phyloP scores from a whole-genome alignment of 2,113 vertebrate species.

The Cheirogaleus medius region DNA sequence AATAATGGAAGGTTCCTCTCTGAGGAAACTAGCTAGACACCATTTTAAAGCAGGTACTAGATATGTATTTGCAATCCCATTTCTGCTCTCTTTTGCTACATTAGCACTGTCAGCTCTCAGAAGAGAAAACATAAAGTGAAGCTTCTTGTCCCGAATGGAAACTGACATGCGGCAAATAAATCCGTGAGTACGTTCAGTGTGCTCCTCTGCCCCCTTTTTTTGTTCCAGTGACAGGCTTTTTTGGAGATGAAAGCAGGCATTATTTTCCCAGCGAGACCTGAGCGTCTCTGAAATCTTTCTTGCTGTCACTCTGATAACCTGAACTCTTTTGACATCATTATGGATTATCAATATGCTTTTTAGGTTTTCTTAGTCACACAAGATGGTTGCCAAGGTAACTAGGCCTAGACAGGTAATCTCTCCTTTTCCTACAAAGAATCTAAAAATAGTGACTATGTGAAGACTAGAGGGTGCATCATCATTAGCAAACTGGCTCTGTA shows the following conservation, averaged over 20 bases:
- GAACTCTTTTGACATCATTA: constrained; percentile 89
- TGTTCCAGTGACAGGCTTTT: constrained; percentile 78
- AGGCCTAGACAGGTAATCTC: constrained; percentile 85
- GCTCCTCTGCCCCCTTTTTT: constrained; percentile 19
- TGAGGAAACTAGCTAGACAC: neutral
- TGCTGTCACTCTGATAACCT: constrained; percentile 89
- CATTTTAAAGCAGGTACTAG: neutral
- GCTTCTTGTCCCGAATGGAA: constrained; percentile 75
- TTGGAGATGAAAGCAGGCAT: constrained; percentile 83
- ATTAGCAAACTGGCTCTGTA: constrained; percentile 65
- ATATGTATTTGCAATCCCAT: neutral
- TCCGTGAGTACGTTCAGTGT: neutral
- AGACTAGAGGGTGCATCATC: constrained; percentile 58
- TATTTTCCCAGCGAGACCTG: constrained; percentile 82
- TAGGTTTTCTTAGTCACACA: constrained; percentile 85
- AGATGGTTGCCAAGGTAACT: constrained; percentile 92
- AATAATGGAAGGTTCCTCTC: rapidly evolving
- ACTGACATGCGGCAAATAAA: constrained; percentile 73
- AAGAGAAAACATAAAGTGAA: constrained; percentile 54
- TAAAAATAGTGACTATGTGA: constrained; percentile 83
- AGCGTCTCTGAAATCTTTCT: constrained; percentile 86
- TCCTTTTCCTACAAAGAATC: constrained; percentile 78
- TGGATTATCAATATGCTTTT: constrained; percentile 95
- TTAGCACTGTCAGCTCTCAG: constrained; percentile 61
- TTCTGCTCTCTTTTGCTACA: constrained; percentile 11